Base-by-base conservation (phyloP, 2,113 vertebrate genomes). In the Physeter macrocephalus region DNA sequence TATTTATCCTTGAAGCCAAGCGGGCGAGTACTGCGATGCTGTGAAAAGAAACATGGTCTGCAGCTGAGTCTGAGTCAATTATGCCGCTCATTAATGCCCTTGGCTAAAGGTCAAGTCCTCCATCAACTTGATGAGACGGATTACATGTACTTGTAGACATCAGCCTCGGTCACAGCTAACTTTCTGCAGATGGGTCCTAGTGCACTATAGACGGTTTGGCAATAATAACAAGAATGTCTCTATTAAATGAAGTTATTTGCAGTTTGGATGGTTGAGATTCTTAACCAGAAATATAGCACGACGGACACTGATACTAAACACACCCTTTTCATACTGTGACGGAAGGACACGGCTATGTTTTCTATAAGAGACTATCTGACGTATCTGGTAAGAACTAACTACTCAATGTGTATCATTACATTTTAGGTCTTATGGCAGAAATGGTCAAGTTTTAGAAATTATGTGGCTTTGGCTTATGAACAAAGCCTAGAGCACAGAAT, bases 51-150 rank as follows among this genome's bases (percentile, higher is more conserved):
- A 96, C 36, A 20, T 0, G 66, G 54, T 91, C 57, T 39, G 77
- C 85, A 97, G 97, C 46, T 90, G 62, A 97, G 80, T 83, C 43
- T 97, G 90, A 52, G 90, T 97, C 61, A 96, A 94, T 98, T 97
- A 97, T 75, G 95, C 54, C 54, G 95, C 78, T 61, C 83, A 52
- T 54, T 94, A 46, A 8, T 52, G 91, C 96, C 59, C 96, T 94
- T 97, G 89, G 82, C 97, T 96, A 94, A 52, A 88, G 8, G 71
- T 96, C 85, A 97, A 97, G 52, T 41, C 66, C 74, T 96, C 97
- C 88, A 89, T 8, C 98, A 97, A 97, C 89, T 1, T 62, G 34
- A 88, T 84, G 90, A 93, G 94, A 85, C 1, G 92, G 95, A n/a
- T 97, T 96, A 96, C 96, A 88, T 93, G 93, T 64, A 36, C 88